Percentiles rank a stretch among this genome's conserved stretches.
phyloP scores from a whole-genome alignment of 2,113 vertebrate species.

The Podocnemis expansa region DNA sequence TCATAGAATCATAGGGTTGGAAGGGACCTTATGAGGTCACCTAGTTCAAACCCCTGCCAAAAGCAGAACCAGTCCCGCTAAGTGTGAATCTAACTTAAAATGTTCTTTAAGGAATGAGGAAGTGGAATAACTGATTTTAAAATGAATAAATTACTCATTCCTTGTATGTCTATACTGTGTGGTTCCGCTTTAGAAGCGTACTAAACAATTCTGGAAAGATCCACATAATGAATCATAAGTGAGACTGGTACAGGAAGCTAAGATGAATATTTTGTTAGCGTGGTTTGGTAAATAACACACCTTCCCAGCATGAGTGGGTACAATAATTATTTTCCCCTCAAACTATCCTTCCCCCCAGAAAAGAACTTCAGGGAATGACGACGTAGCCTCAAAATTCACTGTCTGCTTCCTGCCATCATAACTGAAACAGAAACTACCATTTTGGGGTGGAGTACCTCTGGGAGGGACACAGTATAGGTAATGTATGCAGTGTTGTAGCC shows the following conservation, averaged over 20 bases:
- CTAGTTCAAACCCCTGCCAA: no score
- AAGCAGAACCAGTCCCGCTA: no score
- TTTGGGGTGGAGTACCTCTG: background rate
- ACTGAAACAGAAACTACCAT: background rate
- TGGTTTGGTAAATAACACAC: background rate
- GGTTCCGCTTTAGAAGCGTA: background rate
- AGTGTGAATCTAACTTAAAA: background rate
- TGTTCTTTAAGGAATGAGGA: conserved; percentile 20
- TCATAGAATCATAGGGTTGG: no score
- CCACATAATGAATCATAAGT: background rate
- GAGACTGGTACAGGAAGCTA: background rate
- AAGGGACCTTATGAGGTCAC: no score
- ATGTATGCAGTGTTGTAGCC: background rate
- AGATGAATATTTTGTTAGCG: background rate
- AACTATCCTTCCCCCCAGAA: background rate
- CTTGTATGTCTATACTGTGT: background rate
- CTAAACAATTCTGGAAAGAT: background rate
- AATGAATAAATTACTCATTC: no score
- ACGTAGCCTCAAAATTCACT: background rate
- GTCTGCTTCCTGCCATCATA: background rate
- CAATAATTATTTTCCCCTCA: background rate
- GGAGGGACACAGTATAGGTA: background rate
- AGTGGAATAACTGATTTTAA: background rate
- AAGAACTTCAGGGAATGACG: background rate
- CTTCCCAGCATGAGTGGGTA: background rate